A percentile compares a stretch with the other conserved stretches of the same genome.
Conservation (phyloP, 2,113 vertebrate genomes). For the Sapajus apella region DNA sequence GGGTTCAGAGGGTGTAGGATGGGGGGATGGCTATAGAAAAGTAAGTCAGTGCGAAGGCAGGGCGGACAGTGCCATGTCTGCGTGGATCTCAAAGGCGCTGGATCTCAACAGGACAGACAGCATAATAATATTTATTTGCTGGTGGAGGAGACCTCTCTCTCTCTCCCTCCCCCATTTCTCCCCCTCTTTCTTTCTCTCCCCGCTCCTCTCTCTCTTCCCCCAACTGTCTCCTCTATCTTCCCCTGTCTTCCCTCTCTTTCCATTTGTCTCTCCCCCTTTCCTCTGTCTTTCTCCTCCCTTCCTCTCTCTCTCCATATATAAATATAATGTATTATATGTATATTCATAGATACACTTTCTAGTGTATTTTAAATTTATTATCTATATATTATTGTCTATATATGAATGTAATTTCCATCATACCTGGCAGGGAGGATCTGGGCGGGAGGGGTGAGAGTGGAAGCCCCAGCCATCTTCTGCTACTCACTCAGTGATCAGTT, state of each 20-base stretch:
- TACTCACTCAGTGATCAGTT: not conserved
- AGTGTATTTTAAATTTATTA: too few relatives aligned
- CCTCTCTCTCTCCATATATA: not conserved
- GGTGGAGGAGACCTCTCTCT: too few relatives aligned
- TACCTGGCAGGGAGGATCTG: not conserved
- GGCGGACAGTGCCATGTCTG: not conserved
- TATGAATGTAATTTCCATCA: not conserved
- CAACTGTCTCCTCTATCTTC: too few relatives aligned
- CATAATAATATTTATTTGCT: not conserved
- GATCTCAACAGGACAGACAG: not conserved
- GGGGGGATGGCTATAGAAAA: not conserved
- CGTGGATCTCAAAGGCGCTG: accelerated
- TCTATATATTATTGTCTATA: too few relatives aligned
- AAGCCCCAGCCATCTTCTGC: not conserved
- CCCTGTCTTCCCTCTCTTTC: too few relatives aligned
- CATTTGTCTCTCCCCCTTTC: too few relatives aligned
- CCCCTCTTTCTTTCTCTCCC: too few relatives aligned
- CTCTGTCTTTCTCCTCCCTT: too few relatives aligned
- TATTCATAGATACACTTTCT: not conserved
- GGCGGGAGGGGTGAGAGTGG: not conserved
- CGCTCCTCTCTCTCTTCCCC: too few relatives aligned
- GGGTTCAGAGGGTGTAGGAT: not conserved
- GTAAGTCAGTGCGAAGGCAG: accelerated
- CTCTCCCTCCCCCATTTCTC: too few relatives aligned
- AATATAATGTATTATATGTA: not conserved